Percentiles rank a stretch among this genome's conserved stretches.
phyloP scores from a whole-genome alignment of 2,888 invertebrate genomes.

The Drosophila mayaguana region DNA sequence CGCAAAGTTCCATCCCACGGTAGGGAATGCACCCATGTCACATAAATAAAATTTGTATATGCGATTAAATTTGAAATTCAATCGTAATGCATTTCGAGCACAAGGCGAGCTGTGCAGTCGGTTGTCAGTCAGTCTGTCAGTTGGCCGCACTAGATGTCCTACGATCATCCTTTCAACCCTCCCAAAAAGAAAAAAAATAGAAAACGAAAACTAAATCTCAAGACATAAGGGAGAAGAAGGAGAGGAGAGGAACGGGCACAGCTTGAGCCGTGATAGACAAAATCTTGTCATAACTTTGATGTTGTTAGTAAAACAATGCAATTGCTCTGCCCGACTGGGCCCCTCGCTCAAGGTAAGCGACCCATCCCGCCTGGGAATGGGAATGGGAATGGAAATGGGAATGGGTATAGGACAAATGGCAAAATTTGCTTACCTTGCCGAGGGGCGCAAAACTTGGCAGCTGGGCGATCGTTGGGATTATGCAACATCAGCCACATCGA shows the following conservation, averaged over 20 bases:
- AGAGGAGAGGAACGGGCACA: constrained; percentile 29
- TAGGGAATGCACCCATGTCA: constrained; percentile 75
- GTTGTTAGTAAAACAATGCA: constrained; percentile 77
- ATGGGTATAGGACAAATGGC: constrained; percentile 20
- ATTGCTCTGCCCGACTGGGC: constrained; percentile 55
- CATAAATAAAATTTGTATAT: constrained; percentile 81
- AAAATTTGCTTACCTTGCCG: constrained; percentile 57
- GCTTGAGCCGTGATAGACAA: constrained; percentile 74
- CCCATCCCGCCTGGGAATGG: constrained; percentile 63
- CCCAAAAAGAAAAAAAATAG: constrained; percentile 27
- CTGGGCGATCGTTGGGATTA: constrained; percentile 57
- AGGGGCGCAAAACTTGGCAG: constrained; percentile 64
- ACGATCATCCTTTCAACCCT: constrained; percentile 58
- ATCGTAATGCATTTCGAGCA: constrained; percentile 71
- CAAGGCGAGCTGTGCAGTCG: constrained; percentile 31
- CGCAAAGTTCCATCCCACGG: constrained; percentile 67
- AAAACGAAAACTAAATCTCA: constrained; percentile 10
- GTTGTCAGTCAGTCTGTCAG: constrained; percentile 64
- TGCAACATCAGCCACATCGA: constrained; percentile 63
- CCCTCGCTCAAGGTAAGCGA: constrained; percentile 56
- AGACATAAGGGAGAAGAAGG: constrained; percentile 2
- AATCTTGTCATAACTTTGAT: constrained; percentile 83
- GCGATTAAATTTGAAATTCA: constrained; percentile 80
- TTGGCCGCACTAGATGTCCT: constrained; percentile 16
- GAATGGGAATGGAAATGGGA: constrained; percentile 49